Evolutionary conservation across 2,113 vertebrate species (phyloP), one percentile per base, ranked within the genome.

Genomic region (Entelurus aequoreus): DNA sequence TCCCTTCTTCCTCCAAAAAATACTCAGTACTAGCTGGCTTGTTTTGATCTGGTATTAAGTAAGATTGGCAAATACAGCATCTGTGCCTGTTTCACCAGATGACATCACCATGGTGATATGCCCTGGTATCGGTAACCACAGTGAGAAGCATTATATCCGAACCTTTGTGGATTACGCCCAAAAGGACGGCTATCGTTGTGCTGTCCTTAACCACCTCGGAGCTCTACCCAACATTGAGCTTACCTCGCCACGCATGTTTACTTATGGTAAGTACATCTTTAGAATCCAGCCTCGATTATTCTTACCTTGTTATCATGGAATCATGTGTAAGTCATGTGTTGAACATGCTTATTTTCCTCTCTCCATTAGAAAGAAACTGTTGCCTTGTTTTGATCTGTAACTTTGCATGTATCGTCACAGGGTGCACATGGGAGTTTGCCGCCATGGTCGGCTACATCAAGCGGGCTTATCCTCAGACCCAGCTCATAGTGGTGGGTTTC

Each of bases 71-170:
- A 40, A 40, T 38, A 57, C 12, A 44, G 42, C 19, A 7, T 53
- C 13, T 36, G 35, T 60, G 16, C 37, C 66, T 52, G 10, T 76
- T 84, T 63, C 46, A 72, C n/a, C 86, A 99, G 96, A 93, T 69
- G 94, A 97, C 59, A 79, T 99, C 80, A 99, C 96, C 46, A 98
- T 99, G 96, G 96, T 98, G 60, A 99, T 99, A 83, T 99, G 97
- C 74, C 97, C 97, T 0, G 97, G 97, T 36, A 99, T 99, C 15
- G 97, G 96, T 47, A 99, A 99, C 86, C 97, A 99, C 77, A 99
- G 97, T 19, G 97, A 99, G 84, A 99, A 99, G 87, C 96, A 98
- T 77, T 99, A 99, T 68, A 95, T 99, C 84, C 93, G 97, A 52
- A 99, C 97, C 11, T 99, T 99, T 35, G 97, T 99, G 48, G 97